These are phyloP conservation scores for Rotaria socialis DNA, from an alignment of 2,888 invertebrate genomes.

Conservation along the genomic window DNA sequence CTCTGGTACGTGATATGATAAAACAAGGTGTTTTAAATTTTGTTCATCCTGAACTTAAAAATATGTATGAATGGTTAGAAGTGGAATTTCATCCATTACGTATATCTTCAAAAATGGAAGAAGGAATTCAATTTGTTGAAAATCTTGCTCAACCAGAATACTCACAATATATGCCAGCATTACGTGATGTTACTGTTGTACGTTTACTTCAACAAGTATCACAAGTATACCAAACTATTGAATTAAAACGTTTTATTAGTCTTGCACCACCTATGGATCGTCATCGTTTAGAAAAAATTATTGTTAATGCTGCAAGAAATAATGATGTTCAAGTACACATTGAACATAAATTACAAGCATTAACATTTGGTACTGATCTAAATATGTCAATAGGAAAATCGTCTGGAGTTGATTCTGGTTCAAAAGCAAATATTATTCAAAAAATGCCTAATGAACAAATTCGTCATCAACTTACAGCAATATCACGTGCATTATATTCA, in stretches of 20 bases:
- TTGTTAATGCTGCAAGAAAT: constrained; percentile 43
- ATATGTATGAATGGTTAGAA: constrained; percentile 43
- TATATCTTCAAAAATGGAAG: constrained; percentile 41
- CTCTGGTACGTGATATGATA: constrained; percentile 39
- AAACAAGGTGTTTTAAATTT: constrained; percentile 41
- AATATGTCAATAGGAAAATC: constrained; percentile 38
- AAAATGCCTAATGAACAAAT: constrained; percentile 46
- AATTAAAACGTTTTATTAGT: constrained; percentile 41
- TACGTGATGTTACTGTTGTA: constrained; percentile 42
- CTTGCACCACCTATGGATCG: constrained; percentile 40
- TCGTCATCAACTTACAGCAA: constrained; percentile 42
- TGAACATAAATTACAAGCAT: constrained; percentile 45
- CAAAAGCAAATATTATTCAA: constrained; percentile 39
- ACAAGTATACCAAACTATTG: constrained; percentile 45
- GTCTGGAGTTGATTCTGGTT: not conserved
- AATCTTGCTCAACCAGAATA: constrained; percentile 38
- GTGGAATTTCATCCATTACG: constrained; percentile 44
- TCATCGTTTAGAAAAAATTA: constrained; percentile 42
- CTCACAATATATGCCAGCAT: constrained; percentile 42
- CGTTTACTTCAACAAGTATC: constrained; percentile 46
- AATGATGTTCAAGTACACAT: constrained; percentile 44
- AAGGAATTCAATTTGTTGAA: constrained; percentile 43
- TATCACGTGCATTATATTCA: constrained; percentile 37
- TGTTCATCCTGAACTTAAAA: constrained; percentile 41
- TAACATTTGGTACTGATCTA: constrained; percentile 45